These are phyloP conservation scores for Ptyas mucosa DNA, from an alignment of 2,113 vertebrate genomes.

Conservation along the genomic window DNA sequence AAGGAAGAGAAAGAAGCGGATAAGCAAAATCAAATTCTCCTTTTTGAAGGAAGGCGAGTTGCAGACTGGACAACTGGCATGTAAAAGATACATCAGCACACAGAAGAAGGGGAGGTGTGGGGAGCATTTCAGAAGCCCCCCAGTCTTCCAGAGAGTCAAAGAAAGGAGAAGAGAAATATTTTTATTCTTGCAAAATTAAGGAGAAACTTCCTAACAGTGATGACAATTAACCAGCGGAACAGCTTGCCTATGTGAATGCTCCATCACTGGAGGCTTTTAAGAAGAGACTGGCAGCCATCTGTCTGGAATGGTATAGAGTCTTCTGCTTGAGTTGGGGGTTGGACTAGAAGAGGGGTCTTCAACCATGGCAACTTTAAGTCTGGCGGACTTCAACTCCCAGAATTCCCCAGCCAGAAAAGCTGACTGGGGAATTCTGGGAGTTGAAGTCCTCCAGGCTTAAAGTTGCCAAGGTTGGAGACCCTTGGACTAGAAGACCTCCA, in stretches of 20 bases:
- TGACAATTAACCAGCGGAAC: background rate
- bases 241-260: too few relatives aligned
- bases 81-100: background rate
- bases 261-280: too few relatives aligned
- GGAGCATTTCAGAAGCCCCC: background rate
- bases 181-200: background rate
- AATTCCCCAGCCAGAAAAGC: too few relatives aligned
- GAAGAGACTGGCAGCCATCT: too few relatives aligned
- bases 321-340: background rate
- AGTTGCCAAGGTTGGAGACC: too few relatives aligned
- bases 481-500: background rate
- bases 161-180: background rate
- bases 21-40: slow-evolving; percentile 27
- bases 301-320: too few relatives aligned
- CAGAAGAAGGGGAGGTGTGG: background rate
- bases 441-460: too few relatives aligned
- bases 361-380: too few relatives aligned
- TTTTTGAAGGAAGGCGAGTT: background rate
- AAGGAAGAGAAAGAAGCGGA: slow-evolving; percentile 23
- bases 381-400: too few relatives aligned
- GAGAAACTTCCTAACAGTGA: background rate
- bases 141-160: background rate
- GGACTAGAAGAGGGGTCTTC: background rate
- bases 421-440: too few relatives aligned
- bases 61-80: background rate